Percentiles rank a stretch among this genome's conserved stretches.
phyloP scores from a whole-genome alignment of 2,113 vertebrate species.

The Stigmatopora nigra region DNA sequence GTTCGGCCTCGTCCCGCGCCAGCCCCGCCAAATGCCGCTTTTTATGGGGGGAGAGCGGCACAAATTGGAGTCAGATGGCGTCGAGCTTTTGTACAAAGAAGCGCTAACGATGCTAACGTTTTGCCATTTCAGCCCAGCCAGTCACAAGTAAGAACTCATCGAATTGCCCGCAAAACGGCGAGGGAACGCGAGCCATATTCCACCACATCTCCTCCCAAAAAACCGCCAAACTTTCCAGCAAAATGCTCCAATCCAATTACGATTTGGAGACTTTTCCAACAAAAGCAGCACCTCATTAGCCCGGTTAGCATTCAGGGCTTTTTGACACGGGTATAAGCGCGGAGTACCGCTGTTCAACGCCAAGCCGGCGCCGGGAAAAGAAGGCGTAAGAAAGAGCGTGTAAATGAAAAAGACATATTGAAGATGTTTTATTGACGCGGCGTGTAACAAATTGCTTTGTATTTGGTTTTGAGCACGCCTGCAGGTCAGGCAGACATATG shows the following conservation, averaged over 20 bases:
- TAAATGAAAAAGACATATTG: constrained; percentile 48
- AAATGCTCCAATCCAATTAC: not conserved
- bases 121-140: not conserved
- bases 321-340: constrained; percentile 11
- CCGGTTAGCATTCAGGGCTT: constrained; percentile 45
- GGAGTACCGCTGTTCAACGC: constrained; percentile 36
- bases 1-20: constrained; percentile 63
- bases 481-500: constrained; percentile 43
- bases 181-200: too few relatives aligned
- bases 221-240: too few relatives aligned
- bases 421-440: constrained; percentile 25
- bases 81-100: constrained; percentile 40
- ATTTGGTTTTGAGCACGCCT: constrained; percentile 60
- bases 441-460: constrained; percentile 53
- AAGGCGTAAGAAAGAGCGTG: constrained; percentile 14
- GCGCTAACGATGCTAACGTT: constrained; percentile 11
- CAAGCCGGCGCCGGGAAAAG: constrained; percentile 40
- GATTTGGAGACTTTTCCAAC: constrained; percentile 23
- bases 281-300: constrained; percentile 41
- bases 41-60: constrained; percentile 67
- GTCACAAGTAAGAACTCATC: not conserved
- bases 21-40: constrained; percentile 78
- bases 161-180: too few relatives aligned
- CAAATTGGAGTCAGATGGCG: constrained; percentile 73
- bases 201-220: too few relatives aligned